Evolutionary conservation across 2,797 vertebrate genomes (phyloP), one percentile per base, ranked within the genome.

Genomic region (Scarus forsteni): DNA sequence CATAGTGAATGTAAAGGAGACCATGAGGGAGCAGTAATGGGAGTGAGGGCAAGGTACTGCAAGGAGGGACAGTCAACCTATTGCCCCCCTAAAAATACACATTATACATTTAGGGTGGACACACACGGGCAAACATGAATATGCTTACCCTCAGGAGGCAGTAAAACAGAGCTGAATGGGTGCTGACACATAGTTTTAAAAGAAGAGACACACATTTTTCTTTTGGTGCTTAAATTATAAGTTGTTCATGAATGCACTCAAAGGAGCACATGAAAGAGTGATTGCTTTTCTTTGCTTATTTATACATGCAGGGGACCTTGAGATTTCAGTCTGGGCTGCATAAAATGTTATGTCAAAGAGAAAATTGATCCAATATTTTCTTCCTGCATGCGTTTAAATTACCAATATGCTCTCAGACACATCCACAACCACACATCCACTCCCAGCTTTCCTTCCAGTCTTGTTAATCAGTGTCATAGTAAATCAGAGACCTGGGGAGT

Each of bases 381-480:
- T 50, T 49, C 38, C 54, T 50, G 18, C 8, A 60, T 76, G 62
- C 34, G 59, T 70, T 61, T 59, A 58, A 52, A 18, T 34, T 44
- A 8, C 39, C 48, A 59, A 7, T 43, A 64, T 64, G 50, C 77
- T 67, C 64, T 49, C 68, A 66, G n/a, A 64, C 68, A 65, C 50
- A 65, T 52, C 9, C 62, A 61, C 46, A 58, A 10, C 69, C 60
- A 66, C n/a, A 16, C 10, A 48, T 56, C 60, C 18, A 76, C 48
- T 53, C 8, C 11, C 51, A 27, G 35, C 45, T 48, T 70, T 50
- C 36, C 40, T 66, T 58, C 13, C 43, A 49, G 53, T 66, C 75
- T 83, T 85, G 73, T 87, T 89, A 85, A 87, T 90, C 78, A 88
- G 73, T 84, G 88, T 90, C 82, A 87, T 55, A 80, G 79, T 92